Evolutionary conservation across 2,113 vertebrate species (phyloP), one percentile per base, ranked within the genome.

Genomic region (Geococcyx californianus): DNA sequence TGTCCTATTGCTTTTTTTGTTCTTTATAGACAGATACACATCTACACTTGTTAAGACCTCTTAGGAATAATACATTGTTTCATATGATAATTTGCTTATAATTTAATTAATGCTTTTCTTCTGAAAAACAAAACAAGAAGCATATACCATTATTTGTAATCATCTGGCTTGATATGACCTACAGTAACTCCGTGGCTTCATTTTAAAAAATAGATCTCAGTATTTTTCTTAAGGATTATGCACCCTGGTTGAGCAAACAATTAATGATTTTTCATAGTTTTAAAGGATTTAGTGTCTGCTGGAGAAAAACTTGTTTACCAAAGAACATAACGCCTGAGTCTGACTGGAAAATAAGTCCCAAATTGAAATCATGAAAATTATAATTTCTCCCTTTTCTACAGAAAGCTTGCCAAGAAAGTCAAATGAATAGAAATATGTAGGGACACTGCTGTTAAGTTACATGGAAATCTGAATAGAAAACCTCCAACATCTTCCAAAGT

Each of bases 271-370:
- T 85, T 94, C 74, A 73, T 94, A 89, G 89, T 54, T 56, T 88
- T 94, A 92, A 92, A 96, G 25, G 80, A 96, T 94, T 93, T 94
- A 93, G 29, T 66, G 1, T 97, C 94, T 83, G 44, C 69, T 82
- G 90, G 56, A 95, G 66, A 77, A 97, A 94, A 96, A 95, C 78
- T 63, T 59, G 45, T 81, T 97, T 93, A 62, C 78, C 72, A 89
- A 94, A 97, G 83, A 96, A 90, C 56, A 93, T 76, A 79, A 96
- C 60, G n/a, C 24, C 62, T 66, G 89, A 91, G 42, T 66, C 87
- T 97, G 97, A 97, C 19, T 85, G 58, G 74, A 95, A 90, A 97
- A 95, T 96, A 97, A 97, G 96, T 95, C 82, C 91, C 55, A 92
- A 72, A 38, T 38, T 16, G 33, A 45, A 84, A 95, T 96, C 79